Evolutionary conservation across 2,888 invertebrate genomes (phyloP), one percentile per base, ranked within the genome.

Genomic region (Calliopum simillimum): DNA sequence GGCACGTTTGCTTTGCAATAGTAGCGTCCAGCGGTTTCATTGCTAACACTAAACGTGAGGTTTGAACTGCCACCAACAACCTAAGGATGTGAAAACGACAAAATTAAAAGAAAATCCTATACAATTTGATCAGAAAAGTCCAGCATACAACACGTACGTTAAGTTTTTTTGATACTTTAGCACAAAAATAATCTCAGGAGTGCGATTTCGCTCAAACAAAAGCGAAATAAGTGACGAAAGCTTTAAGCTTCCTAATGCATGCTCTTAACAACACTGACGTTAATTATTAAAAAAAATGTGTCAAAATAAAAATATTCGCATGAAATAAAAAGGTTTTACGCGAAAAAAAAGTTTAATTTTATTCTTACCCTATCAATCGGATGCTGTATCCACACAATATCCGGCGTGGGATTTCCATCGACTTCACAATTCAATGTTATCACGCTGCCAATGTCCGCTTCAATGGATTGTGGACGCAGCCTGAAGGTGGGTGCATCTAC

Each of bases 331-430:
- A 2, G 4, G 33, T 3, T 8, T 8, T 43, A 23, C 19, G 44
- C 16, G n/a, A 21, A 66, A 41, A 56, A 44, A 59, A 33, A 8
- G 11, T 33, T 5, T 33, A 5, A 33, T 16, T 53, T 55, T n/a
- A 41, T 51, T 83, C 88, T 86, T 80, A 90, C 89, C 76, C 89
- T 87, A 69, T 93, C 92, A 43, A 93, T 92, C 74, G 93, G 93
- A 83, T 94, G 92, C 84, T 94, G 94, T 68, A 93, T 91, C 97
- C 97, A 98, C 12, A 93, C 90, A 77, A 98, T 93, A 79, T 95
- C 94, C 0, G 97, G 94, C 43, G 90, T 89, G 0, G 97, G 97
- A 82, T 96, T 96, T 19, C 97, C 95, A 80, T 97, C 96, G 1
- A 96, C 96, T 81, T 95, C 94, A 85, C 97, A 98, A 70, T 89